Evolutionary conservation across 2,888 invertebrate genomes (phyloP).

Genomic region (Epistrophella euchroma): DNA sequence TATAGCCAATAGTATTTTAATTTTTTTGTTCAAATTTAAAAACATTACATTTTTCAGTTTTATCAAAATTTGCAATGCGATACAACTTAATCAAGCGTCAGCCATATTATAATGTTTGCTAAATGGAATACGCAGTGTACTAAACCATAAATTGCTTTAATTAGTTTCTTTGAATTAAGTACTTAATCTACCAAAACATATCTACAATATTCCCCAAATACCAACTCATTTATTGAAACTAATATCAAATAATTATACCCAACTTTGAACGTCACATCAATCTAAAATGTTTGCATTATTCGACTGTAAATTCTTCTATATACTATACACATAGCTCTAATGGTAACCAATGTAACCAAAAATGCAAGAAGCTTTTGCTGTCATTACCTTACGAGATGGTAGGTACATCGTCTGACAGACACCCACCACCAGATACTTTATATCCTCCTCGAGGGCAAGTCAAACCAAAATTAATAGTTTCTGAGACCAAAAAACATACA

Average conservation of each 20-base stretch:
- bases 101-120: no score
- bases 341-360: constrained; percentile 8
- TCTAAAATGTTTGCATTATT: constrained; percentile 40
- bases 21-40: no score
- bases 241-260: constrained; percentile 54
- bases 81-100: neutral
- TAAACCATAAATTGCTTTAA: neutral
- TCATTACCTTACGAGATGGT: constrained; percentile 35
- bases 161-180: neutral
- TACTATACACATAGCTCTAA: neutral
- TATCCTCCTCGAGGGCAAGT: constrained; percentile 45
- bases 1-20: no score
- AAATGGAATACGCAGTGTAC: neutral
- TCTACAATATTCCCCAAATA: constrained; percentile 1
- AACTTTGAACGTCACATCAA: constrained; percentile 44
- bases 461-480: constrained; percentile 57
- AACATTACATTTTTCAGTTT: no score
- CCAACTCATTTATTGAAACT: constrained; percentile 21
- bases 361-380: constrained; percentile 43
- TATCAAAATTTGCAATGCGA: no score
- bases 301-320: constrained; percentile 10
- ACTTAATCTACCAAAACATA: neutral
- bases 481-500: neutral
- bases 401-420: constrained; percentile 35
- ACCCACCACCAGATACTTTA: constrained; percentile 35